phyloP scores from a whole-genome alignment of 2,113 vertebrate species.

The Pardalotus punctatus region DNA sequence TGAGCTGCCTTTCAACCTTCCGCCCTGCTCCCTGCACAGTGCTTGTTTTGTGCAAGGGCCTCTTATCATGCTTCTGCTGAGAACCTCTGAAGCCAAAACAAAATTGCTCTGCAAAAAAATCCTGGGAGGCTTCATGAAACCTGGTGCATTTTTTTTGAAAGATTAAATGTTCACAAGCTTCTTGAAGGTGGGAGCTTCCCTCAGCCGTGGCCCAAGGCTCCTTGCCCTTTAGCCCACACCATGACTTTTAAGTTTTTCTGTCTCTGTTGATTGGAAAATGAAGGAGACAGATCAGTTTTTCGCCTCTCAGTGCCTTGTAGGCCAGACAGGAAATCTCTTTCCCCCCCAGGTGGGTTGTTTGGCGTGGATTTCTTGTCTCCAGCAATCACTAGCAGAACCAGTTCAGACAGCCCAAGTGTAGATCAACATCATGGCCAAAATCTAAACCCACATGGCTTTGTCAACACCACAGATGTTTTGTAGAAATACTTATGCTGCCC shows the following conservation, averaged over 20 bases:
- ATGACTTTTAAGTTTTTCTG: background rate
- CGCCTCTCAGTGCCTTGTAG: background rate
- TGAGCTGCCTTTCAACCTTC: background rate
- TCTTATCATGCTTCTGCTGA: background rate
- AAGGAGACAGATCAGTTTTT: background rate
- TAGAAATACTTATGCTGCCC: background rate
- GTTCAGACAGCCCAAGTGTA: background rate
- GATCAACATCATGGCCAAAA: background rate
- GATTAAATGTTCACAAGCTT: background rate
- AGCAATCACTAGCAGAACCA: background rate
- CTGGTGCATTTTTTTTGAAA: background rate
- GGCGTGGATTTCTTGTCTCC: background rate
- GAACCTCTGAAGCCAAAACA: background rate
- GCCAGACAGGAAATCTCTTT: background rate
- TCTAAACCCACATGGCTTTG: background rate
- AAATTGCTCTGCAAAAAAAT: background rate
- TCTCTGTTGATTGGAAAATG: background rate
- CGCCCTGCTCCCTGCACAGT: background rate
- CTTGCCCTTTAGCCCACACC: background rate
- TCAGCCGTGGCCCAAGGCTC: background rate
- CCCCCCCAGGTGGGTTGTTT: background rate
- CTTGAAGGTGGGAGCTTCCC: slow-evolving; percentile 10
- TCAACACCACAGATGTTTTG: background rate
- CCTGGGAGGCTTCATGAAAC: background rate
- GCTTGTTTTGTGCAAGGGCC: background rate